Percentiles rank a stretch among this genome's conserved stretches.
These are phyloP conservation scores for Anneissia japonica DNA, from an alignment of 35 echinoderm and acorn worm genomes.

Conservation along the genomic window DNA sequence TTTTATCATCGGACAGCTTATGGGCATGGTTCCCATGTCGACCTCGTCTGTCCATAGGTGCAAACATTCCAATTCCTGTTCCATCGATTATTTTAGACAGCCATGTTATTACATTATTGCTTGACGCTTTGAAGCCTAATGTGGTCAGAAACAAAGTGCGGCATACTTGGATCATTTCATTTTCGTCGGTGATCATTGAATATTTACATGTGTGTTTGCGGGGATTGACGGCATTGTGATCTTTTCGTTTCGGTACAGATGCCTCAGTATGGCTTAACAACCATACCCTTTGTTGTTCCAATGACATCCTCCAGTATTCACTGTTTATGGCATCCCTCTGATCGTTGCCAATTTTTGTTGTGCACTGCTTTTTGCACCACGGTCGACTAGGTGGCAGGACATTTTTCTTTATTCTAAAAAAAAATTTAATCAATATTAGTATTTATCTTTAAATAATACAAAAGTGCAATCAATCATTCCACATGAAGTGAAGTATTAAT, in stretches of 20 bases:
- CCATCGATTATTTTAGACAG: neutral
- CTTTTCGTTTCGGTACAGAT: neutral
- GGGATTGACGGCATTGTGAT: neutral
- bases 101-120: neutral
- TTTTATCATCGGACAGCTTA: neutral
- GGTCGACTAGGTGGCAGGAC: neutral
- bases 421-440: neutral
- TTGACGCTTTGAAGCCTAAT: neutral
- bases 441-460: too few relatives aligned
- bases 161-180: neutral
- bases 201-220: neutral
- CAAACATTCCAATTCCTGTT: neutral
- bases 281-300: too few relatives aligned
- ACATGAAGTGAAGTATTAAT: too few relatives aligned
- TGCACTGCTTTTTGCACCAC: neutral
- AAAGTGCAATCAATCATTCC: too few relatives aligned
- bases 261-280: neutral
- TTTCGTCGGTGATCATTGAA: neutral
- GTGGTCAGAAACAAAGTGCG: neutral
- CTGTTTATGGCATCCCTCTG: too few relatives aligned
- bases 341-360: neutral
- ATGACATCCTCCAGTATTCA: too few relatives aligned
- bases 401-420: neutral
- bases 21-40: neutral
- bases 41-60: neutral